phyloP scores from a whole-genome alignment of 2,888 invertebrate genomes.

The Synanthedon andrenaeformis region DNA sequence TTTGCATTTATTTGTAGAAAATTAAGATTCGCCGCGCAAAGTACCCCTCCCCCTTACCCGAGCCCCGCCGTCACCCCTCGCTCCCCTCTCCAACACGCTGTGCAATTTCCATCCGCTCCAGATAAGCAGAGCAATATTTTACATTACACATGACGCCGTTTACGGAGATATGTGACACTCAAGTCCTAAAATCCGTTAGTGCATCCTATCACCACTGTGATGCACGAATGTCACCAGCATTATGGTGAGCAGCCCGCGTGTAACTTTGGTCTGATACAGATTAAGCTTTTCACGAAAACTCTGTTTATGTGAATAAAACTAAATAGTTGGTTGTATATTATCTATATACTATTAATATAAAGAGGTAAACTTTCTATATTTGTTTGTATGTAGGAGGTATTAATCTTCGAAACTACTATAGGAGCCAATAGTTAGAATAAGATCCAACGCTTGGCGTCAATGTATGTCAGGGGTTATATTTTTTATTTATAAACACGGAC shows the following conservation, averaged over 20 bases:
- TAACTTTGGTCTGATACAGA: too few relatives aligned
- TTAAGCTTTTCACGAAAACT: too few relatives aligned
- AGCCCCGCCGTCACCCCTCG: background rate
- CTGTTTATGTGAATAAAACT: too few relatives aligned
- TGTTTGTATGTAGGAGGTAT: too few relatives aligned
- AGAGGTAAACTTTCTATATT: too few relatives aligned
- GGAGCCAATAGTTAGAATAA: too few relatives aligned
- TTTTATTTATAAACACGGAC: too few relatives aligned
- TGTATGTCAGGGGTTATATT: too few relatives aligned
- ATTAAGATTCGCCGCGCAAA: slow-evolving; percentile 36
- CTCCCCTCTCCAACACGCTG: slow-evolving; percentile 10
- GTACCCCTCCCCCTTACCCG: background rate
- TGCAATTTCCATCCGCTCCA: slow-evolving; percentile 39
- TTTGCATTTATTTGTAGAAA: slow-evolving; percentile 46
- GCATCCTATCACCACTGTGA: background rate
- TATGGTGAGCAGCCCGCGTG: background rate
- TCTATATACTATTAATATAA: too few relatives aligned
- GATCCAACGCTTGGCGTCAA: too few relatives aligned
- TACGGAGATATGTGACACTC: slow-evolving; percentile 18
- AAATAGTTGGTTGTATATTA: too few relatives aligned
- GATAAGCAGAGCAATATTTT: slow-evolving; percentile 46
- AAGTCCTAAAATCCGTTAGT: background rate
- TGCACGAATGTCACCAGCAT: slow-evolving; percentile 5
- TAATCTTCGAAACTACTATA: too few relatives aligned
- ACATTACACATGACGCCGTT: slow-evolving; percentile 31